Conservation (phyloP, 2,797 vertebrate species). For the Lycodopsis pacificus region DNA sequence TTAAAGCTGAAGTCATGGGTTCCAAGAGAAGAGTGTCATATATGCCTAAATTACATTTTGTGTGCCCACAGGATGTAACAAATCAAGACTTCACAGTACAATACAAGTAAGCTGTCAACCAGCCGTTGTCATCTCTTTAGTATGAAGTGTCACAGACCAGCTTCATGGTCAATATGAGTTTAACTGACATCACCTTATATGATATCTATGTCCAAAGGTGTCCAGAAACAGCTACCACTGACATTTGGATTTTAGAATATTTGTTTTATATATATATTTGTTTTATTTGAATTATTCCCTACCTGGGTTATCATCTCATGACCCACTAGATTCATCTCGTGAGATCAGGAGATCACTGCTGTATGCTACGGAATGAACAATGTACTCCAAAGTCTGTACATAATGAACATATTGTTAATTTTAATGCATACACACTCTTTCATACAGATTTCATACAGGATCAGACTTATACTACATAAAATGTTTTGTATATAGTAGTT, state of each 20-base stretch:
- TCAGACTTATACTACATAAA: background rate
- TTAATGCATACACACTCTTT: background rate
- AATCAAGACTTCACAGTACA: constrained; percentile 2
- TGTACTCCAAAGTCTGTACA: background rate
- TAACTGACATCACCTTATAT: background rate
- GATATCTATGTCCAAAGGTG: background rate
- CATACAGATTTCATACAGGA: background rate
- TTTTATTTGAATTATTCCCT: background rate
- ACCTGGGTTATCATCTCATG: background rate
- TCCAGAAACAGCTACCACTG: background rate
- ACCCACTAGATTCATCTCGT: background rate
- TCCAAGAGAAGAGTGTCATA: background rate
- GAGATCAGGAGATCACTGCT: background rate
- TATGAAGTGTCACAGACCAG: background rate
- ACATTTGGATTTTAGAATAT: background rate
- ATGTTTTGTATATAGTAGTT: background rate
- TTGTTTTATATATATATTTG: background rate
- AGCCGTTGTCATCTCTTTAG: background rate
- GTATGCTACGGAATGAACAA: background rate
- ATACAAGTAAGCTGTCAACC: background rate
- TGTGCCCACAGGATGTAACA: background rate
- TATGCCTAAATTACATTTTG: background rate
- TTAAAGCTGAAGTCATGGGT: background rate
- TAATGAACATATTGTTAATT: background rate
- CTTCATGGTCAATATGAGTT: background rate